phyloP scores from a whole-genome alignment of 2,113 vertebrate genomes.

The Gallinago paraguaiae region DNA sequence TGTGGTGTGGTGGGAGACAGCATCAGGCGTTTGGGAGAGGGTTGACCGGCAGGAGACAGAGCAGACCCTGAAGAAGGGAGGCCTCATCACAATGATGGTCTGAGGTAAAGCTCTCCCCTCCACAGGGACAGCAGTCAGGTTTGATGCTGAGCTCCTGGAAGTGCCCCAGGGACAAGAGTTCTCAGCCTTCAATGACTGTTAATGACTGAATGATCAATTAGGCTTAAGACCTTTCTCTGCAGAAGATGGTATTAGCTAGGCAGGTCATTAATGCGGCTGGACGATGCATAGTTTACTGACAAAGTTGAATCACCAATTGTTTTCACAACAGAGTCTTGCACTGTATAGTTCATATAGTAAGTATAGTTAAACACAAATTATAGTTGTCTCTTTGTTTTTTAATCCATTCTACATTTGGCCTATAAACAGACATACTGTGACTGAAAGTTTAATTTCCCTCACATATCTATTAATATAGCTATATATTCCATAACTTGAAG shows the following conservation, averaged over 20 bases:
- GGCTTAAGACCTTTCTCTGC: not conserved
- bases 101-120: not conserved
- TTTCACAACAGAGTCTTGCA: not conserved
- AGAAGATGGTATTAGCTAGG: not conserved
- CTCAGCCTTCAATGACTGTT: not conserved
- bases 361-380: not conserved
- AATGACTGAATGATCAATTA: not conserved
- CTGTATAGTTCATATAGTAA: not conserved
- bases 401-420: not conserved
- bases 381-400: not conserved
- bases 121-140: not conserved
- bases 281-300: not conserved
- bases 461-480: not conserved
- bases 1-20: not conserved
- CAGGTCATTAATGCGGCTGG: rapidly evolving
- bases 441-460: not conserved
- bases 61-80: not conserved
- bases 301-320: not conserved
- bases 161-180: not conserved
- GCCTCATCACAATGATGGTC: rapidly evolving
- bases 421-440: not conserved
- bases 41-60: not conserved
- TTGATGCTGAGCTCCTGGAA: not conserved
- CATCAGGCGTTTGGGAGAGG: not conserved
- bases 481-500: not conserved